A percentile compares a stretch with the other conserved stretches of the same genome.
Evolutionary conservation across 2,888 invertebrate genomes (phyloP).

Genomic region (Drosophila nigricruria): DNA sequence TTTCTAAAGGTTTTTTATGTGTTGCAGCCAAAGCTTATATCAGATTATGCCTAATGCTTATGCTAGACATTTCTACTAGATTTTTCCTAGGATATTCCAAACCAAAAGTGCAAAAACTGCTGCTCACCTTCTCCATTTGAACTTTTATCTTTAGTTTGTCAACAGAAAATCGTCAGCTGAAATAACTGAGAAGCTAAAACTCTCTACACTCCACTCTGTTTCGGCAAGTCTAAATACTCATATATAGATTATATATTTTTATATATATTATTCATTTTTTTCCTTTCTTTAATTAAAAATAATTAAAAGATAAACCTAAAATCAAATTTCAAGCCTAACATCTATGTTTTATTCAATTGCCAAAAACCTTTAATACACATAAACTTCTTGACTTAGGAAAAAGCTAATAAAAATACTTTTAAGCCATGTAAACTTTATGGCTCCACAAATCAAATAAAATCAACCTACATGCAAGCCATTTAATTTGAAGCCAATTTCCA

Average conservation of each 20-base stretch:
- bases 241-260: not conserved
- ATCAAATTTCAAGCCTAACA: not conserved
- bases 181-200: not conserved
- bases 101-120: not conserved
- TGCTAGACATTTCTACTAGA: not conserved
- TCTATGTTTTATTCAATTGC: not conserved
- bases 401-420: too few relatives aligned
- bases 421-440: not conserved
- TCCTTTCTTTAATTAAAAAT: not conserved
- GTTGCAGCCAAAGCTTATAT: too few relatives aligned
- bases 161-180: not conserved
- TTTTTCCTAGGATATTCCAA: too few relatives aligned
- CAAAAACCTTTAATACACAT: not conserved
- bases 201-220: too few relatives aligned
- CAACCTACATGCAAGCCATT: not conserved
- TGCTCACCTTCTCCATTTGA: not conserved
- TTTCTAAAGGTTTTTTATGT: too few relatives aligned
- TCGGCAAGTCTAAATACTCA: too few relatives aligned
- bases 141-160: not conserved
- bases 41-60: too few relatives aligned
- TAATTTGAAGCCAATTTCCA: conserved; percentile 1
- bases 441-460: not conserved
- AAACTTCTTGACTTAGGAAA: not conserved
- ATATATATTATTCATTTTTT: not conserved
- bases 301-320: not conserved